Evolutionary conservation across 1,140 invertebrate genomes (phyloP).

Genomic region (Leptopilina boulardi): DNA sequence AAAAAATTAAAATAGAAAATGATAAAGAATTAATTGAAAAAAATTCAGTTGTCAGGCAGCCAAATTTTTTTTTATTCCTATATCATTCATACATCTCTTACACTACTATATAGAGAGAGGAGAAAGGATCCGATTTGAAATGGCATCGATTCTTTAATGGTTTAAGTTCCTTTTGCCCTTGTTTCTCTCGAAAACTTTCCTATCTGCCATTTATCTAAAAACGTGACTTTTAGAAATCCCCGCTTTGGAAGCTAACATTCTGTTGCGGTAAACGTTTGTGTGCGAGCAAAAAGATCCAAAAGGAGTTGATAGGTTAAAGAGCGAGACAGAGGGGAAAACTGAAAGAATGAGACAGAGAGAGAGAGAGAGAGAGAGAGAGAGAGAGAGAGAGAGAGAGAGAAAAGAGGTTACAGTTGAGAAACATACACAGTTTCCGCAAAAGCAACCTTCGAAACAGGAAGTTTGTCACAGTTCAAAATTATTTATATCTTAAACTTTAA

Average conservation of each 20-base stretch:
- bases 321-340: too few relatives aligned
- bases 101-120: too few relatives aligned
- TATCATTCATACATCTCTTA: too few relatives aligned
- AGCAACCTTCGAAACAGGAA: background rate
- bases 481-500: background rate
- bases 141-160: conserved; percentile 24
- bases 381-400: too few relatives aligned
- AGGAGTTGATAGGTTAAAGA: background rate
- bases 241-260: background rate
- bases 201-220: background rate
- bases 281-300: background rate
- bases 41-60: background rate
- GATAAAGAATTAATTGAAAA: too few relatives aligned
- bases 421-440: background rate
- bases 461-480: background rate
- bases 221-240: background rate
- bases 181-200: background rate
- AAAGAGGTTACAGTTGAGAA: background rate
- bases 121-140: background rate
- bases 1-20: too few relatives aligned
- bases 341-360: background rate
- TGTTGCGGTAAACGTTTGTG: background rate
- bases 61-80: background rate
- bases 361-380: background rate
- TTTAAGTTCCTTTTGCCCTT: background rate